Evolutionary conservation across 2,888 invertebrate genomes (phyloP), one percentile per base, ranked within the genome.

Genomic region (Cerceris rybyensis): DNA sequence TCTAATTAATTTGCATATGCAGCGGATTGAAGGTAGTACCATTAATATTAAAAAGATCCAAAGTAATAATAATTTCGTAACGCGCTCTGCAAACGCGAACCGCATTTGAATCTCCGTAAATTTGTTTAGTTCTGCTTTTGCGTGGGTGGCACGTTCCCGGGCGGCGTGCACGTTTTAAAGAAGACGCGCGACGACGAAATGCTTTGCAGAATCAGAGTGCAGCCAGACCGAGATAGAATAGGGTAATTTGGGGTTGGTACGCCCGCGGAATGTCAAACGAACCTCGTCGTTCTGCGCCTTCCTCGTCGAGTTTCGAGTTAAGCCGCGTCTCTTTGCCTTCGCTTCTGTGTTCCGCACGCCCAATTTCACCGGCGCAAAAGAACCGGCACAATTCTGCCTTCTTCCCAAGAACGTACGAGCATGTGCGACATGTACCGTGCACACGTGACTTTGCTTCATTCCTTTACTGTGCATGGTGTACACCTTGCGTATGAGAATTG

Each of bases 221-320:
- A 80, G 75, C 65, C 75, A 59, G 75, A 57, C 73, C 64, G 69
- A 68, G 72, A 72, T 80, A 84, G 85, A 84, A 84, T 84, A 84
- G 84, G 85, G 78, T 84, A 84, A 84, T 84, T 84, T 85, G 79
- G 84, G 85, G 84, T 83, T 75, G 78, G 52, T 85, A 84, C 84
- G 85, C 76, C 66, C 64, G 17, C 60, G 77, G 85, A 84, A 84
- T 84, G 76, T 71, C 71, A 70, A 84, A 84, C 86, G 78, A 81
- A 63, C 70, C 50, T 69, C 57, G 60, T 59, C 74, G 66, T 41
- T n/a, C 42, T 57, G 60, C 55, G 64, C 43, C 57, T n/a, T 59
- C 55, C 55, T 14, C 57, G 61, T 14, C 14, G 41, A 14, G 46
- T 8, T 55, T 39, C 63, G 65, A 39, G 61, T 54, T 66, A 50